A percentile compares a stretch with the other conserved stretches of the same genome.
Conservation (phyloP, 1,140 invertebrate species). For the Akabosia matsudoensis region DNA sequence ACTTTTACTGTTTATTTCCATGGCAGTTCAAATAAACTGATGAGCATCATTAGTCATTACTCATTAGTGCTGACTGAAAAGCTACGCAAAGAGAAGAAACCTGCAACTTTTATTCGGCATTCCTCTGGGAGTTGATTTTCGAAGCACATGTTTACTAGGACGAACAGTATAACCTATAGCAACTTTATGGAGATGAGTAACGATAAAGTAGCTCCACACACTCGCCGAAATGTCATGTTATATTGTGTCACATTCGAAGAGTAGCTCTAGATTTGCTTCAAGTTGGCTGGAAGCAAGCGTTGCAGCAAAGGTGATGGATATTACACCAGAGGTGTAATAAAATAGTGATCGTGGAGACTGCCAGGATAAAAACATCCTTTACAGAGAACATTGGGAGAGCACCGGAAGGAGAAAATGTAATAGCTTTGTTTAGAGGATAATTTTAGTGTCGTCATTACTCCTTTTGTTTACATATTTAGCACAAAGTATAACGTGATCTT, state of each 20-base stretch:
- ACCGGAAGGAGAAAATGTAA: no score
- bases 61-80: not conserved
- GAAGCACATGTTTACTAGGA: not conserved
- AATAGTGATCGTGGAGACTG: not conserved
- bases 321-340: conserved; percentile 6
- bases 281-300: not conserved
- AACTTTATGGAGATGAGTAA: no score
- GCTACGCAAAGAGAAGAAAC: not conserved
- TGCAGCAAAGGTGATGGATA: not conserved
- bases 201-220: no score
- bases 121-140: not conserved
- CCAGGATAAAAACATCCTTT: not conserved
- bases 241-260: not conserved
- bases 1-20: not conserved
- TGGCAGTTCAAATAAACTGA: not conserved
- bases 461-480: no score
- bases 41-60: conserved; percentile 23
- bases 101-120: not conserved
- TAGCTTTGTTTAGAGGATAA: no score
- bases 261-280: no score
- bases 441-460: no score
- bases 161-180: no score
- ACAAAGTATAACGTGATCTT: no score
- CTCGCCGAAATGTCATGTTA: not conserved
- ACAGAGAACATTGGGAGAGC: no score